Conservation (phyloP, 2,797 vertebrate genomes). For the Psittacula echo region DNA sequence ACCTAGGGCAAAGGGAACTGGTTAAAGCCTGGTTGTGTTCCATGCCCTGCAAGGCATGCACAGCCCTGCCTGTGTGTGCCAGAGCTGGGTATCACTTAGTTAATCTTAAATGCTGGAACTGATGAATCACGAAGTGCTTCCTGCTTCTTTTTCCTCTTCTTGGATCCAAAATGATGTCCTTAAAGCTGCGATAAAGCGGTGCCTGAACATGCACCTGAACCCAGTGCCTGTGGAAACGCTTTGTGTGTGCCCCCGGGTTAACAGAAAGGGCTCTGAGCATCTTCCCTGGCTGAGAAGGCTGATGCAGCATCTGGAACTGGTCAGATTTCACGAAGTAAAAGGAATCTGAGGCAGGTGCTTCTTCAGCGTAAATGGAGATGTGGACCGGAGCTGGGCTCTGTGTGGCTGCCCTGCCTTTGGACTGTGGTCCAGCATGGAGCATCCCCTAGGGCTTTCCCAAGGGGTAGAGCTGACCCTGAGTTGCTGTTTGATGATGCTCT, state of each 20-base stretch:
- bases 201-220: rapidly evolving
- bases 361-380: not conserved
- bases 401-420: rapidly evolving
- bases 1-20: not conserved
- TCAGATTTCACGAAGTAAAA: not conserved
- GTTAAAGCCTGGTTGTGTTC: not conserved
- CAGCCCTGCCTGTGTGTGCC: rapidly evolving
- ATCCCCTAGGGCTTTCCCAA: rapidly evolving
- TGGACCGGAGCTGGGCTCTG: rapidly evolving
- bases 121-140: not conserved
- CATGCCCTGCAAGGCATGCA: not conserved
- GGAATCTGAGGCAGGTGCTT: not conserved
- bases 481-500: not conserved
- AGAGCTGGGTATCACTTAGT: not conserved
- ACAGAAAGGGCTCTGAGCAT: not conserved
- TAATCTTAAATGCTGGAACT: not conserved
- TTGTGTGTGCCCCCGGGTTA: not conserved
- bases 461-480: rapidly evolving
- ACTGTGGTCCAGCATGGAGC: rapidly evolving
- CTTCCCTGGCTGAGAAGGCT: not conserved
- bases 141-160: not conserved
- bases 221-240: not conserved
- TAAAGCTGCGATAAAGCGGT: rapidly evolving
- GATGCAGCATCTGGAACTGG: rapidly evolving
- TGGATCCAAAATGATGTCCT: not conserved